phyloP scores from a whole-genome alignment of 2,113 vertebrate species.

The Lontra canadensis region DNA sequence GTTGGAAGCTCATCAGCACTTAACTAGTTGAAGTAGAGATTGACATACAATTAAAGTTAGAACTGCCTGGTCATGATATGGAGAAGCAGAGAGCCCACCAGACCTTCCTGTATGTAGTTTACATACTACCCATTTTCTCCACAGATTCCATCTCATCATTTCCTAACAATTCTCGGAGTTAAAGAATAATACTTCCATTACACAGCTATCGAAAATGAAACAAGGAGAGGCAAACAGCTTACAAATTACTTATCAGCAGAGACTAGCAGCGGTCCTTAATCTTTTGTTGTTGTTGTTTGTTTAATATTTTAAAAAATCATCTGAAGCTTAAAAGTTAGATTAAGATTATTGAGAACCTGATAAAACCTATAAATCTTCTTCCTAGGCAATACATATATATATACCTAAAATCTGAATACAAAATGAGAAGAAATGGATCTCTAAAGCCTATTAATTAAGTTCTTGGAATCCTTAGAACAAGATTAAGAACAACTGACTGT shows the following conservation, averaged over 20 bases:
- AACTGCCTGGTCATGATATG: neutral
- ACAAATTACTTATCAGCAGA: neutral
- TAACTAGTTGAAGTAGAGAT: constrained; percentile 26
- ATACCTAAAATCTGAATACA: neutral
- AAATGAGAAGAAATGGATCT: neutral
- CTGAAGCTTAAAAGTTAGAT: neutral
- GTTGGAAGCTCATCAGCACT: constrained; percentile 33
- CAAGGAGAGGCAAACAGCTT: neutral
- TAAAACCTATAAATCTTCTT: neutral
- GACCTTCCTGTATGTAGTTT: neutral
- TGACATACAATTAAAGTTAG: constrained; percentile 37
- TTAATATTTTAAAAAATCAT: neutral
- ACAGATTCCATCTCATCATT: neutral
- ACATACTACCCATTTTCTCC: neutral
- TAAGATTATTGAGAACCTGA: neutral
- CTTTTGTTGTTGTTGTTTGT: neutral
- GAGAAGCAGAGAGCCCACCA: neutral
- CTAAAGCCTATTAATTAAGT: neutral
- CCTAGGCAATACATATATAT: neutral
- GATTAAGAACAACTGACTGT: neutral
- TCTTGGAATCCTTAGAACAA: neutral
- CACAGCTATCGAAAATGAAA: neutral
- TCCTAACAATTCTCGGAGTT: neutral
- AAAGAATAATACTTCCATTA: neutral
- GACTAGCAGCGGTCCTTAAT: neutral